Base-by-base conservation (phyloP, 2,797 vertebrate genomes). In the Zalophus californianus region DNA sequence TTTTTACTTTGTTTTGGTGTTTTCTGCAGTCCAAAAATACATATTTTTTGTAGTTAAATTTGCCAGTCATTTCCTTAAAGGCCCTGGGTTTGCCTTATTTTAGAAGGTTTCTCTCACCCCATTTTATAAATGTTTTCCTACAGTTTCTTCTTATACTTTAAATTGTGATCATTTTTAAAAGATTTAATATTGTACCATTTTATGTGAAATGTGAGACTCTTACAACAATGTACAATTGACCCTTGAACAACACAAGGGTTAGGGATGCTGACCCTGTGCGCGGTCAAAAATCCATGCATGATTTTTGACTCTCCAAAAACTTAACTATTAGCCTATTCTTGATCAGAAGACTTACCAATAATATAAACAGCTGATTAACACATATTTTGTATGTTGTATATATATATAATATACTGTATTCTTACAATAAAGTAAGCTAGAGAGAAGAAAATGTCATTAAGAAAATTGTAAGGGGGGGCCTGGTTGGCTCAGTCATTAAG, bases 11-110 rank as follows among this genome's bases (percentile, higher is more conserved):
- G n/a, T 72, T 85, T 95, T 95, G n/a, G 58, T 70, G 29, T 86
- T 64, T 90, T 20, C 86, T 93, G 50, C 48, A 86, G 54, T 77
- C 77, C 27, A 44, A 50, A 93, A 72, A 38, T 64, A 90, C 29
- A 7, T 72, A 7, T 75, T 35, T 84, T 20, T 66, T 88, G 13
- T 68, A 73, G 64, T 80, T 89, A 89, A 82, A 80, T 68, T 92
- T 92, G 84, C 41, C 66, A 73, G 70, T 94, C 91, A 85, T 94
- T 89, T 95, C 82, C 90, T 86, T 91, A 66, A 90, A 77, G 75
- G 18, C 41, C 6, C 27, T 3, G 38, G 16, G 27, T 84, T 91
- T 84, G 87, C 35, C 64, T 80, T 73, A 44, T 84, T 92, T 96
- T 92, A 32, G 73, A 75, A 68, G 7, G 3, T 68, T 80, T 88